Evolutionary conservation across 2,113 vertebrate species (phyloP).

Genomic region (Maccullochella peelii): DNA sequence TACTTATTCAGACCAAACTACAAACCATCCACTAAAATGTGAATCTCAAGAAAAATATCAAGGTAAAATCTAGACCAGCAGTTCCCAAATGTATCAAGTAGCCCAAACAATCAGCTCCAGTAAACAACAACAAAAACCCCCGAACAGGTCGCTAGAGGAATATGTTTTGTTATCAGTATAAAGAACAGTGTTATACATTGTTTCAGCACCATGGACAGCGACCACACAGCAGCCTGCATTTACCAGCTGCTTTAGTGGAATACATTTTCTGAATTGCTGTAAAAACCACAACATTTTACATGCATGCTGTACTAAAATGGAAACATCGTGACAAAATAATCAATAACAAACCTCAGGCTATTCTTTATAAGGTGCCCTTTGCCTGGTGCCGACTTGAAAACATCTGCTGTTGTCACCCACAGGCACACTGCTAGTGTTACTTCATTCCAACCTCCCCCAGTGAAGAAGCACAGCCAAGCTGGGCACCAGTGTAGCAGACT

Average conservation of each 20-base stretch:
- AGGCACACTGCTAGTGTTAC: conserved; percentile 27
- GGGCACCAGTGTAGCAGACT: conserved; percentile 27
- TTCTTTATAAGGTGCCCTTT: background rate
- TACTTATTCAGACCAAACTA: conserved; percentile 4
- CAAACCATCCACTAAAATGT: background rate
- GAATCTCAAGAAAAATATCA: conserved; percentile 10
- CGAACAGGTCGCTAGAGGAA: too few species aligned
- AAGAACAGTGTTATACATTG: background rate
- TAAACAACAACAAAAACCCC: too few species aligned
- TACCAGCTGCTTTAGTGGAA: background rate
- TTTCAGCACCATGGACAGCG: conserved; percentile 77
- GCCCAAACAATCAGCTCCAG: background rate
- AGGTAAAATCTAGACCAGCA: background rate
- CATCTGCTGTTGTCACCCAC: conserved; percentile 44
- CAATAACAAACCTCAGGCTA: background rate
- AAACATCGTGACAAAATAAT: background rate
- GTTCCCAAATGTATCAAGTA: background rate
- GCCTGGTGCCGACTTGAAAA: conserved; percentile 22
- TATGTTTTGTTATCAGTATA: too few species aligned
- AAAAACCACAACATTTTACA: background rate
- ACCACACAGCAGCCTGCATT: background rate
- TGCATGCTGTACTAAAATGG: background rate
- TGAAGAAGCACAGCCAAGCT: conserved; percentile 29
- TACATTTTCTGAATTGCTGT: background rate
- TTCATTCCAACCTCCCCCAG: conserved; percentile 32